Evolutionary conservation across 1,140 invertebrate species (phyloP).

Genomic region (Pogonognathellus flavescens): DNA sequence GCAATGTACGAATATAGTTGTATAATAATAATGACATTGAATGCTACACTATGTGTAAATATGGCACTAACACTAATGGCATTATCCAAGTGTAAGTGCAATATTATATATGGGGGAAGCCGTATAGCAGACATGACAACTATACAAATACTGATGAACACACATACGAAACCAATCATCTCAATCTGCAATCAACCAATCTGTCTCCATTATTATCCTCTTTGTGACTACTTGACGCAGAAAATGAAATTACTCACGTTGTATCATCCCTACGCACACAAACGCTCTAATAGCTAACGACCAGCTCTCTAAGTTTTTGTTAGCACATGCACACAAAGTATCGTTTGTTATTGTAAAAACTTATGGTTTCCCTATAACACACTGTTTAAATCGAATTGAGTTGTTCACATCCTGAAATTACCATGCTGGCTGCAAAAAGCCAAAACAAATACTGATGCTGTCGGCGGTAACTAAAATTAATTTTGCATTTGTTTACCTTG

Average conservation of each 20-base stretch:
- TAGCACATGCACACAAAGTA: constrained; percentile 1
- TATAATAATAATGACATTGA: too few relatives aligned
- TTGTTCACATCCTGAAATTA: constrained; percentile 31
- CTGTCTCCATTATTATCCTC: constrained; percentile 52
- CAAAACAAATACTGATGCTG: not conserved
- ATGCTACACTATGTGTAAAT: too few relatives aligned
- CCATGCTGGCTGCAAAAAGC: constrained; percentile 4
- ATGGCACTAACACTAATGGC: too few relatives aligned
- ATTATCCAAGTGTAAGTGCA: too few relatives aligned
- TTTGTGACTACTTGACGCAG: constrained; percentile 49
- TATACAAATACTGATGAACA: not conserved
- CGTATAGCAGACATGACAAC: not conserved
- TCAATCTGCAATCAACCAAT: constrained; percentile 53
- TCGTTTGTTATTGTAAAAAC: constrained; percentile 32
- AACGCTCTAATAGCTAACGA: constrained; percentile 14
- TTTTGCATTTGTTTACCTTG: not conserved
- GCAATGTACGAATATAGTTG: too few relatives aligned
- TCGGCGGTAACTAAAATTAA: not conserved
- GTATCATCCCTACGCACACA: not conserved
- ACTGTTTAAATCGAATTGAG: constrained; percentile 45
- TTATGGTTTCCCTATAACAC: constrained; percentile 26
- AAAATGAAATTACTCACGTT: constrained; percentile 44
- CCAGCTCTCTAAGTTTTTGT: constrained; percentile 38
- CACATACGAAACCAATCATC: constrained; percentile 37
- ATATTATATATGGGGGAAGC: too few relatives aligned